Percentiles rank a stretch among this genome's conserved stretches.
Evolutionary conservation across 2,113 vertebrate species (phyloP).

Genomic region (Cynoglossus semilaevis): DNA sequence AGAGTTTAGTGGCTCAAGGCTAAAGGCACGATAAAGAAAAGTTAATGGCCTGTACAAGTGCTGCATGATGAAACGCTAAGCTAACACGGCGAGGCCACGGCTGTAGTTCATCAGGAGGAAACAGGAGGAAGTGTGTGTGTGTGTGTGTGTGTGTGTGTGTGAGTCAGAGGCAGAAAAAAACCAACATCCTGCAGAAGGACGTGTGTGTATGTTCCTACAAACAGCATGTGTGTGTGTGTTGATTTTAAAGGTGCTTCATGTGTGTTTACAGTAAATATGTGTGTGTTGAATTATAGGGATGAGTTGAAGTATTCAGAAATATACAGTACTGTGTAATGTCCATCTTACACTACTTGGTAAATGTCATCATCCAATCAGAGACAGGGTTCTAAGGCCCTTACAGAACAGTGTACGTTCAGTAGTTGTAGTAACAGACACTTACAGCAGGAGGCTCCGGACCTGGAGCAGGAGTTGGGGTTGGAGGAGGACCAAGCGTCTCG

Average conservation of each 20-base stretch:
- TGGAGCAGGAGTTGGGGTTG: slow-evolving; percentile 6
- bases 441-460: slow-evolving; percentile 64
- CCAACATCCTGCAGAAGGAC: background rate
- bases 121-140: slow-evolving; percentile 21
- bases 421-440: slow-evolving; percentile 56
- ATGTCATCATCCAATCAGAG: too few species aligned
- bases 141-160: slow-evolving; percentile 2
- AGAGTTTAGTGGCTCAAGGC: slow-evolving; percentile 70
- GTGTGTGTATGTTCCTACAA: too few species aligned
- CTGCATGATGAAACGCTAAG: slow-evolving; percentile 63
- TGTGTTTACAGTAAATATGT: too few species aligned
- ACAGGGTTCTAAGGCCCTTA: too few species aligned
- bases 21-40: slow-evolving; percentile 71
- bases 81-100: slow-evolving; percentile 61
- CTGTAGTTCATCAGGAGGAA: slow-evolving; percentile 48
- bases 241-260: too few species aligned
- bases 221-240: too few species aligned
- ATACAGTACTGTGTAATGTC: too few species aligned
- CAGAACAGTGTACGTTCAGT: background rate
- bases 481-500: slow-evolving; percentile 32
- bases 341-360: background rate
- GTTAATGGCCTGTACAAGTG: slow-evolving; percentile 72
- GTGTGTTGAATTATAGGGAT: too few species aligned
- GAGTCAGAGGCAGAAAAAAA: background rate
- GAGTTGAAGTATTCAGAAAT: too few species aligned